Base-by-base conservation (phyloP, 2,888 invertebrate genomes). In the Gasteruption jaculator region DNA sequence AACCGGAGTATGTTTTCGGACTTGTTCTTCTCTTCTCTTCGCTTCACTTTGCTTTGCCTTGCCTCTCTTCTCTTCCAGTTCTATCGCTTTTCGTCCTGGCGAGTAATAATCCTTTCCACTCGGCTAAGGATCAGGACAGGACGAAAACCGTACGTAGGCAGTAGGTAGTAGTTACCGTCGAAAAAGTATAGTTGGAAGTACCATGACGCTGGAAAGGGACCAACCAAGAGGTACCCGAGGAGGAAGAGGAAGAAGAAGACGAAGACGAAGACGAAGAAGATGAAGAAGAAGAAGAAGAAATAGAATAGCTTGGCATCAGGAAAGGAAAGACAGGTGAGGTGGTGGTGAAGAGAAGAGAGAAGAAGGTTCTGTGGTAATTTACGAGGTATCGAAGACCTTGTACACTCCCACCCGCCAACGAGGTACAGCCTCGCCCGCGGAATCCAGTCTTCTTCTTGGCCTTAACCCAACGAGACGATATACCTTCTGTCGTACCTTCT, bases 301-400 rank as follows among this genome's bases (percentile, higher is more conserved):
- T 19, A 21, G 37, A 6, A n/a, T n/a, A n/a, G n/a, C n/a, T n/a
- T n/a, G n/a, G n/a, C n/a, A n/a, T n/a, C n/a, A n/a, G n/a, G n/a
- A n/a, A n/a, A n/a, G n/a, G n/a, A n/a, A n/a, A n/a, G n/a, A n/a
- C 22, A 33, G 26, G 26, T 15, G 25, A 27, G 27, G 35, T 41
- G 30, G 27, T 14, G 35, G 15, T 25, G 29, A 12, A 38, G 24
- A 12, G 27, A 21, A 20, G 24, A 15, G 20, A 38, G 48, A 50
- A 52, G 54, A 57, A 55, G 52, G 55, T 54, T 49, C 52, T 49
- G 56, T 55, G 61, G 65, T 68, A 69, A 69, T 69, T 69, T 68
- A 69, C 66, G 69, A 69, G 68, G 68, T 68, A 68, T 65, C 67
- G 69, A 68, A 68, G 68, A 65, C 68, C 65, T 67, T 68, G 67